phyloP scores from a whole-genome alignment of 2,797 vertebrate genomes.

The Loris lydekkerianus region DNA sequence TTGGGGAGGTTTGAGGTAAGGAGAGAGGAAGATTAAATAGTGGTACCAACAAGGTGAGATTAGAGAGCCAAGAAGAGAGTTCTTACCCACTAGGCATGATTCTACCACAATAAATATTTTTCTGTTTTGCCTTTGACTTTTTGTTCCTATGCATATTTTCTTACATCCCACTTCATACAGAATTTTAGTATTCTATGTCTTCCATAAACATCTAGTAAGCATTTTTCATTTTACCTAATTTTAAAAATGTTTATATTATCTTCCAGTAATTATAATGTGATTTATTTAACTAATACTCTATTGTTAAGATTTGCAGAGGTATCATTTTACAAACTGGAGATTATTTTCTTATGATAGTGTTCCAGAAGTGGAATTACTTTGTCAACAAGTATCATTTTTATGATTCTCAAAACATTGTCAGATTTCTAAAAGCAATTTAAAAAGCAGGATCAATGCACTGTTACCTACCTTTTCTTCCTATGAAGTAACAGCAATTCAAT shows the following conservation, averaged over 20 bases:
- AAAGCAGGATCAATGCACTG: neutral
- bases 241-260: constrained; percentile 32
- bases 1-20: neutral
- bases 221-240: constrained; percentile 43
- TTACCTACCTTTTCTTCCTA: neutral
- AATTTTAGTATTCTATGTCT: constrained; percentile 43
- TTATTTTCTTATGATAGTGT: neutral
- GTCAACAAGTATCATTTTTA: neutral
- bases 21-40: neutral
- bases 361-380: constrained; percentile 38
- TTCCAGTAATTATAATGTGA: neutral
- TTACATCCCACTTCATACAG: neutral
- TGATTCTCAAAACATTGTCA: neutral
- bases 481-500: neutral
- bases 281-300: neutral
- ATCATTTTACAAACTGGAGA: constrained; percentile 12
- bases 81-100: neutral
- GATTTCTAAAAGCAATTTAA: constrained; percentile 46
- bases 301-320: constrained; percentile 9
- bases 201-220: neutral
- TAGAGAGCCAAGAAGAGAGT: neutral
- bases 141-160: neutral
- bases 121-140: neutral
- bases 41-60: neutral
- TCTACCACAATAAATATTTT: neutral